Conservation (phyloP, 2,888 invertebrate species). For the Dexiosoma caninum region DNA sequence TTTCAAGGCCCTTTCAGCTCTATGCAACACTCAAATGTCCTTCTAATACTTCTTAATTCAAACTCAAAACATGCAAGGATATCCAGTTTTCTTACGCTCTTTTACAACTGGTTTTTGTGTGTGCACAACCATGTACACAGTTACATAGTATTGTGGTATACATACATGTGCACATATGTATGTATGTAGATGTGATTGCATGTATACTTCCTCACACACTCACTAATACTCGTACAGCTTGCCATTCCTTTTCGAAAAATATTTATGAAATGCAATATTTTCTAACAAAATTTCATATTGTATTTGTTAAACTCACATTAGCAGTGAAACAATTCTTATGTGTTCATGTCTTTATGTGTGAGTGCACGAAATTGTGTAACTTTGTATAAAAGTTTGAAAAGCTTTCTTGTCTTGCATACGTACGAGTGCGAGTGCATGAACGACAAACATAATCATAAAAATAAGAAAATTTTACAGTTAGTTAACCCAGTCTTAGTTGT, state of each 20-base stretch:
- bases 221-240: neutral
- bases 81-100: conserved; percentile 5
- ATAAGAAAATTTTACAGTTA: conserved; percentile 65
- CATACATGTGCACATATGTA: neutral
- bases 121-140: neutral
- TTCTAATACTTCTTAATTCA: neutral
- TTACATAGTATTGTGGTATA: neutral
- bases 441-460: conserved; percentile 63
- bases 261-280: conserved; percentile 37
- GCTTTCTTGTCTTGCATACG: neutral
- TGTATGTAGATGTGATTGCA: too few species aligned
- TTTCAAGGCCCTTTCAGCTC: neutral
- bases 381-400: conserved; percentile 34
- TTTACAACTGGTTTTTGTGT: neutral
- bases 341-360: neutral
- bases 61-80: conserved; percentile 4
- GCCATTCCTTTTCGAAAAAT: conserved; percentile 1
- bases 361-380: conserved; percentile 13
- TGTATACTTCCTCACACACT: too few species aligned
- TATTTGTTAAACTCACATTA: conserved; percentile 8
- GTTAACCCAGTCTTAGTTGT: conserved; percentile 63
- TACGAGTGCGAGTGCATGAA: conserved; percentile 12
- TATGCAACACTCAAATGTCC: neutral
- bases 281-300: conserved; percentile 29
- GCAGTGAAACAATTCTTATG: neutral